These are phyloP conservation scores for Nebria brevicollis DNA, from an alignment of 2,888 invertebrate genomes.

Conservation along the genomic window DNA sequence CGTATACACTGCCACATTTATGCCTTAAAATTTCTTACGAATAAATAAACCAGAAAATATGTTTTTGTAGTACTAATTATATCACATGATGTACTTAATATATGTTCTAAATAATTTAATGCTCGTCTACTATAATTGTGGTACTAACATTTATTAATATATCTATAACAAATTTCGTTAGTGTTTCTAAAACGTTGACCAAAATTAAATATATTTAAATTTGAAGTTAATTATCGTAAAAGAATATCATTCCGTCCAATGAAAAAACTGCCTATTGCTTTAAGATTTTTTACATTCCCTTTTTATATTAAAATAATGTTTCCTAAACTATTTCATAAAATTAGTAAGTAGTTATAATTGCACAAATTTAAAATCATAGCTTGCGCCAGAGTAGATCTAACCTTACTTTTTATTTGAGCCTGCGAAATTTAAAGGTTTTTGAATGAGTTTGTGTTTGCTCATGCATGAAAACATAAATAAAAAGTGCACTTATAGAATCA, in stretches of 20 bases:
- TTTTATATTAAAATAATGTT: slow-evolving; percentile 30
- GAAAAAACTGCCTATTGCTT: slow-evolving; percentile 36
- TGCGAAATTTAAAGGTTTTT: neutral
- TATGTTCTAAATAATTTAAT: slow-evolving; percentile 11
- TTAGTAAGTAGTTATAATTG: slow-evolving; percentile 3
- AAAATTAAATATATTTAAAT: slow-evolving; percentile 14
- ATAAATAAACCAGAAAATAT: neutral
- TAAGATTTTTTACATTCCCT: slow-evolving; percentile 30
- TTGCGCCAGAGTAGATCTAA: neutral
- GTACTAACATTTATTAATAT: neutral
- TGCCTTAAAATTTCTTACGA: slow-evolving; percentile 36
- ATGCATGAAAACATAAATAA: neutral
- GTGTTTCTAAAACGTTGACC: slow-evolving; percentile 8
- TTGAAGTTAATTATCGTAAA: slow-evolving; percentile 5
- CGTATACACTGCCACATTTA: slow-evolving; percentile 39
- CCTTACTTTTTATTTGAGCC: neutral
- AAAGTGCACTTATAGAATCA: slow-evolving; percentile 1
- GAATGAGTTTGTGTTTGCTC: neutral
- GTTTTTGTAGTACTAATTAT: slow-evolving; percentile 3
- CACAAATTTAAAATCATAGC: neutral
- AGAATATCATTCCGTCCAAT: slow-evolving; percentile 34
- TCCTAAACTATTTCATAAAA: slow-evolving; percentile 3
- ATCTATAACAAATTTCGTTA: slow-evolving; percentile 12
- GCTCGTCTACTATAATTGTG: slow-evolving; percentile 6
- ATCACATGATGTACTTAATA: neutral